phyloP scores from a whole-genome alignment of 2,888 invertebrate genomes.

The Callyntrura sp. region DNA sequence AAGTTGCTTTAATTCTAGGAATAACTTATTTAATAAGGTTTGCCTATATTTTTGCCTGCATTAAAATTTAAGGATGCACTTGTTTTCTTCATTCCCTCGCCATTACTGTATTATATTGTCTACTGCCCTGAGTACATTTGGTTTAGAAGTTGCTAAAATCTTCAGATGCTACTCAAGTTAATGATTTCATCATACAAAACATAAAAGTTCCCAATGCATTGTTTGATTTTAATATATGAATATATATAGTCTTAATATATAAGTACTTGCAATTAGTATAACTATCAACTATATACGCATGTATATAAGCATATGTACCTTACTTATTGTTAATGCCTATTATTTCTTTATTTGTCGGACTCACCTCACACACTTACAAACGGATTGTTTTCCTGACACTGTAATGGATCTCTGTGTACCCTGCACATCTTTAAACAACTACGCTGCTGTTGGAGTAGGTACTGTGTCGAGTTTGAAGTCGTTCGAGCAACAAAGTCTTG shows the following conservation, averaged over 20 bases:
- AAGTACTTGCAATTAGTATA: too few species aligned
- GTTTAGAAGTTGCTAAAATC: too few species aligned
- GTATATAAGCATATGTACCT: neutral
- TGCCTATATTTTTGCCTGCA: neutral
- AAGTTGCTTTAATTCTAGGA: conserved; percentile 75
- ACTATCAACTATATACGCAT: neutral
- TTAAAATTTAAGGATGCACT: neutral
- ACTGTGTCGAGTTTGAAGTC: conserved; percentile 83
- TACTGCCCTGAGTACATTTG: too few species aligned
- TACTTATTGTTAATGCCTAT: neutral
- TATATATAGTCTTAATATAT: too few species aligned
- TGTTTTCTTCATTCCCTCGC: too few species aligned
- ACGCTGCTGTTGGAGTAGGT: conserved; percentile 68
- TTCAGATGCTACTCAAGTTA: too few species aligned
- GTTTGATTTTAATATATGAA: too few species aligned
- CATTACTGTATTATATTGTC: too few species aligned
- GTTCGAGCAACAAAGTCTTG: conserved; percentile 82
- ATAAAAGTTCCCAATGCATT: too few species aligned
- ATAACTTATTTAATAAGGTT: too few species aligned
- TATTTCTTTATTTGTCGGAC: neutral
- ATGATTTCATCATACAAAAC: too few species aligned
- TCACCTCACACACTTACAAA: neutral
- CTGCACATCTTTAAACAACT: neutral
- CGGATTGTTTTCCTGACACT: conserved; percentile 10
- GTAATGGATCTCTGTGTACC: neutral